Base-by-base conservation (phyloP, 1,140 invertebrate species). In the Drosophila dunni region DNA sequence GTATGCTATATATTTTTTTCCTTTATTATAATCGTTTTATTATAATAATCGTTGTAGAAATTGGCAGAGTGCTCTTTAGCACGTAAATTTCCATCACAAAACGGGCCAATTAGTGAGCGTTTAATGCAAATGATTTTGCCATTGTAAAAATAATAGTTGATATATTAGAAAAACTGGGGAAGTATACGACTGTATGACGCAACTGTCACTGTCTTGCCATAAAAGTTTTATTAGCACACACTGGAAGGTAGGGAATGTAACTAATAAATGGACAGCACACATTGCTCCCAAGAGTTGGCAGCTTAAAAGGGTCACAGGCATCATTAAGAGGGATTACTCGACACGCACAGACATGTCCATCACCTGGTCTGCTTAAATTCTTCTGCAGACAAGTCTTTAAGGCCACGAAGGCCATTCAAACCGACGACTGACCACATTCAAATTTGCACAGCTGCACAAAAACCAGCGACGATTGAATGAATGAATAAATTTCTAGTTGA, bases 51-150 rank as follows among this genome's bases (percentile, higher is more conserved):
- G 71, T 34, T 51, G 50, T 45, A 36, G 42, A 38, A 45, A 33
- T 11, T 36, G 29, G 73, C 78, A 45, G 42, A 54, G 45, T 54
- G 60, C 51, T 78, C 62, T 68, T 78, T 78, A 75, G 62, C 63
- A 56, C 63, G 6, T 5, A 63, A 70, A 86, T 86, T 86, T 86
- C 79, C 79, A 86, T 88, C 76, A 88, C 83, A 86, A 86, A 86
- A 77, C 79, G 65, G 51, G 75, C 84, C 83, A 88, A 86, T 86
- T 86, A 86, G 83, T 69, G 76, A 77, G 44, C 83, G 76, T 79
- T 89, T 80, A 79, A 86, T 83, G 76, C 79, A 83, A 88, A 78
- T 73, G 72, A 83, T 77, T 76, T 86, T 63, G 73, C 86, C 76
- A 66, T 63, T 63, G 69, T 75, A 48, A 78, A 73, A 78, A 81